Conservation (phyloP, 2,113 vertebrate species). For the Platycercus adscitus region DNA sequence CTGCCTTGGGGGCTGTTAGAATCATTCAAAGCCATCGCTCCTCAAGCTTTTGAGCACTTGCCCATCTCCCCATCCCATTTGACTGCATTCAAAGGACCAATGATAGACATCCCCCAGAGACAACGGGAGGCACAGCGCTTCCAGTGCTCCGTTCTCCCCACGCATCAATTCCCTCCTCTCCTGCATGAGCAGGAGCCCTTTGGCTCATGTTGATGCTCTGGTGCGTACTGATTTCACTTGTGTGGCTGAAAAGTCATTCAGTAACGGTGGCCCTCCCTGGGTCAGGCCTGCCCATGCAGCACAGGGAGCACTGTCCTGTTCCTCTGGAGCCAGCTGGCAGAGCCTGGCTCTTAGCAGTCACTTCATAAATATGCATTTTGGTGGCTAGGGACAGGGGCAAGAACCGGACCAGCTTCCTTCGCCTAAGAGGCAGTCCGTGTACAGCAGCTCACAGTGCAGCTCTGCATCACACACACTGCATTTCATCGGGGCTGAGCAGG, state of each 20-base stretch:
- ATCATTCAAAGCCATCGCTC: conserved; percentile 24
- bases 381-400: background rate
- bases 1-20: conserved; percentile 57
- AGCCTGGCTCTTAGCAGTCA: too few species aligned
- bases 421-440: background rate
- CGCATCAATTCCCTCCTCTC: background rate
- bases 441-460: background rate
- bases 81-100: conserved; percentile 36
- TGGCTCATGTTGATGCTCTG: background rate
- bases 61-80: conserved; percentile 5
- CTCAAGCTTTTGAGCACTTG: conserved; percentile 6
- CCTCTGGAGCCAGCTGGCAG: background rate
- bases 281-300: background rate
- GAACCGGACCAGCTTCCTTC: background rate
- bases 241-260: background rate
- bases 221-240: background rate
- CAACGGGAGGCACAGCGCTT: background rate
- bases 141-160: background rate
- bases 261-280: background rate
- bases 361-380: background rate
- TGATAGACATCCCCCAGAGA: background rate
- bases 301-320: fast-evolving
- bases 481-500: background rate
- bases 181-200: background rate
- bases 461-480: background rate